A percentile compares a stretch with the other conserved stretches of the same genome.
phyloP scores from a whole-genome alignment of 2,797 vertebrate genomes.

The Urophycis tenuis region DNA sequence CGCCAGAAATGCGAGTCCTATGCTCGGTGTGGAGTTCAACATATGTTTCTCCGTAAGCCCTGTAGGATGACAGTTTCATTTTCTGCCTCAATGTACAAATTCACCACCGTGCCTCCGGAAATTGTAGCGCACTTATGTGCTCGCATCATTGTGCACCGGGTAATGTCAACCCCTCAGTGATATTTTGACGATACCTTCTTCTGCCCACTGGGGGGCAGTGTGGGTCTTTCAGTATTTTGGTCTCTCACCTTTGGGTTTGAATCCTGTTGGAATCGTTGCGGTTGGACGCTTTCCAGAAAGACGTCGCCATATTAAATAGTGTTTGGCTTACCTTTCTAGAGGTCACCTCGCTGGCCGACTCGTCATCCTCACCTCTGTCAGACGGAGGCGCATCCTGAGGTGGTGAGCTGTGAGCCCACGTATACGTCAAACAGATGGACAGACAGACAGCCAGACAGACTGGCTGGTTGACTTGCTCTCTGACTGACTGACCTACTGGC shows the following conservation, averaged over 20 bases:
- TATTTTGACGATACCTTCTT: slow-evolving; percentile 5
- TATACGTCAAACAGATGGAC: slow-evolving; percentile 3
- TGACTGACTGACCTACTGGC: not conserved
- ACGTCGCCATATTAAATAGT: not conserved
- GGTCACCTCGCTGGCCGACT: not conserved
- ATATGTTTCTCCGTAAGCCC: not conserved
- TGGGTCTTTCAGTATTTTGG: slow-evolving; percentile 28
- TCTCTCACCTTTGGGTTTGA: not conserved
- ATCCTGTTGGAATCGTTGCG: slow-evolving; percentile 7
- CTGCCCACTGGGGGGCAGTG: slow-evolving; percentile 61
- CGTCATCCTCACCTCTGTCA: not conserved
- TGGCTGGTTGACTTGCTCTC: not conserved
- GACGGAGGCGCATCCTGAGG: slow-evolving; percentile 43
- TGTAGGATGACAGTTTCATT: slow-evolving; percentile 7
- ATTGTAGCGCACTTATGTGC: slow-evolving; percentile 11
- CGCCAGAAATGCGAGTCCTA: slow-evolving; percentile 16
- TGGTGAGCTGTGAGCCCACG: slow-evolving; percentile 45
- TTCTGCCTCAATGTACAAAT: slow-evolving; percentile 6
- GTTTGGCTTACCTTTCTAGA: slow-evolving; percentile 16
- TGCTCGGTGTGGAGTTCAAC: not conserved
- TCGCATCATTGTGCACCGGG: slow-evolving; percentile 12
- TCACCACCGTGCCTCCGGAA: not conserved
- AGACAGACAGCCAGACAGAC: not conserved
- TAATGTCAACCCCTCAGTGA: not conserved
- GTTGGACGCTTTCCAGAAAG: slow-evolving; percentile 2